Conservation (phyloP, 2,888 invertebrate species). For the Meiosimyza decipiens region DNA sequence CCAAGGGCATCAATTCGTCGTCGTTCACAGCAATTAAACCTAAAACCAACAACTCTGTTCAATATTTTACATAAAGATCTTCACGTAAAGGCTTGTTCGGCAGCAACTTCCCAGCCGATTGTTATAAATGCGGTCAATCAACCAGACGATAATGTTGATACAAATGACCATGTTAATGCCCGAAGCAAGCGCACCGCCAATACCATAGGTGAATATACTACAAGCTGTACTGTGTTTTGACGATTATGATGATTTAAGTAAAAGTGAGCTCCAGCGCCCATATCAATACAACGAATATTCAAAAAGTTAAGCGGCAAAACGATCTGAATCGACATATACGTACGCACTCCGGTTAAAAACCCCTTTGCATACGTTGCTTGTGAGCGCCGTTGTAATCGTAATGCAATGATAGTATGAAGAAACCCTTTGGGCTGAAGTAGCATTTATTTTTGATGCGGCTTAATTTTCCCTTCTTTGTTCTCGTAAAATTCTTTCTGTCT, state of each 20-base stretch:
- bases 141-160: conserved; percentile 29
- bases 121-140: conserved; percentile 50
- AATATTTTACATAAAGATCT: too few relatives aligned
- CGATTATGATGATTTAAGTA: background rate
- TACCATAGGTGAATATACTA: conserved; percentile 33
- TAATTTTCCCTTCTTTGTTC: too few relatives aligned
- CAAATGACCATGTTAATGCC: conserved; percentile 44
- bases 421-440: too few relatives aligned
- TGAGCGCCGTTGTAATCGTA: conserved; percentile 58
- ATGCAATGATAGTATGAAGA: conserved; percentile 62
- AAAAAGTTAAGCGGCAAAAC: conserved; percentile 61
- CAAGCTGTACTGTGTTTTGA: conserved; percentile 46
- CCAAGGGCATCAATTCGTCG: too few relatives aligned
- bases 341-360: conserved; percentile 62
- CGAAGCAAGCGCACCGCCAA: conserved; percentile 43
- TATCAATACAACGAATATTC: conserved; percentile 56
- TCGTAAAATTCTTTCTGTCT: too few relatives aligned
- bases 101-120: conserved; percentile 39
- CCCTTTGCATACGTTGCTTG: conserved; percentile 59
- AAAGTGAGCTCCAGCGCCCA: conserved; percentile 49
- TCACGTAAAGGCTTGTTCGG: background rate
- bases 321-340: conserved; percentile 62
- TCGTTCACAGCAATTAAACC: background rate
- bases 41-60: background rate
- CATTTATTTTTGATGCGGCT: too few relatives aligned